phyloP scores from a whole-genome alignment of 2,113 vertebrate species.

The Pimephales promelas region DNA sequence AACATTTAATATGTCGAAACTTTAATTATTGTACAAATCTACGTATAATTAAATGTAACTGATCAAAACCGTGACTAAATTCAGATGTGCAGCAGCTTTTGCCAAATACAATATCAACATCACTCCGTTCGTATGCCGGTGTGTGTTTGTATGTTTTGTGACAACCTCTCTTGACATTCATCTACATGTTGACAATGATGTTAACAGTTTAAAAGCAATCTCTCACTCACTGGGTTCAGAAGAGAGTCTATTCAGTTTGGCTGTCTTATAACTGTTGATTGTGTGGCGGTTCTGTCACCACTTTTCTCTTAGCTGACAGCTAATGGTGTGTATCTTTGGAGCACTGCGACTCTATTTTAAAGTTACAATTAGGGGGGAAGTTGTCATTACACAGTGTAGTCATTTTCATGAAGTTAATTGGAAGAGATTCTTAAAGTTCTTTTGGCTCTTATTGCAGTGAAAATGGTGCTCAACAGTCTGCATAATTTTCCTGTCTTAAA shows the following conservation, averaged over 20 bases:
- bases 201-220: not conserved
- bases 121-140: not conserved
- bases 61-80: not conserved
- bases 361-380: constrained; percentile 28
- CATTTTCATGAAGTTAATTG: constrained; percentile 47
- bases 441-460: constrained; percentile 30
- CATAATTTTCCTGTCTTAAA: constrained; percentile 40
- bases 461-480: constrained; percentile 26
- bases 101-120: not conserved
- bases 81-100: not conserved
- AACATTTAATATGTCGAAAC: not conserved
- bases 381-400: constrained; percentile 41
- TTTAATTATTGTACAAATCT: not conserved
- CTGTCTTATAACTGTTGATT: constrained; percentile 28
- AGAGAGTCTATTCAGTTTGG: constrained; percentile 26
- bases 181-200: constrained; percentile 12
- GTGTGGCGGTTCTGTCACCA: constrained; percentile 31
- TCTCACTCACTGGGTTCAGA: constrained; percentile 22
- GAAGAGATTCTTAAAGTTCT: constrained; percentile 43
- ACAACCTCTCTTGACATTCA: not conserved
- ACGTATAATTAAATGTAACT: not conserved
- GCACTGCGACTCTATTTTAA: constrained; percentile 8
- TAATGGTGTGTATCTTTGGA: constrained; percentile 37
- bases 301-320: constrained; percentile 12
- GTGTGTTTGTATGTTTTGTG: not conserved